phyloP scores from a whole-genome alignment of 1,140 invertebrate genomes.

The Gryllus bimaculatus region DNA sequence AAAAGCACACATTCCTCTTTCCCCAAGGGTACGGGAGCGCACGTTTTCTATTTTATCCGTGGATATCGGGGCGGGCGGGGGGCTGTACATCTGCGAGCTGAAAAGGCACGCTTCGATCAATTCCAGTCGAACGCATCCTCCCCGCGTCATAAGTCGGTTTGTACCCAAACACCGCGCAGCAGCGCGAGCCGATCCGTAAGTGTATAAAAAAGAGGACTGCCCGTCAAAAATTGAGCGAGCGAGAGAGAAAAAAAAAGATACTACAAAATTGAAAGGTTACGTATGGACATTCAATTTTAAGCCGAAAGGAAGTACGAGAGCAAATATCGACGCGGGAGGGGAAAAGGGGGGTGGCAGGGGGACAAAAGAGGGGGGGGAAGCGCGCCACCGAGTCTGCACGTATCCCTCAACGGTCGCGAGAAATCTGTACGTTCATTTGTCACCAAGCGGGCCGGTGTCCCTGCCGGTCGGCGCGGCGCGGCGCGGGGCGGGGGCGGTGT shows the following conservation, averaged over 20 bases:
- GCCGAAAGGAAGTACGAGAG: background rate
- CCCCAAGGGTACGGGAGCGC: too few species aligned
- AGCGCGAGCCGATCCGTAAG: background rate
- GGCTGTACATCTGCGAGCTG: background rate
- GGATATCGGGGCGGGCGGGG: background rate
- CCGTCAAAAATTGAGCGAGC: background rate
- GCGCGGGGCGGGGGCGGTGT: too few species aligned
- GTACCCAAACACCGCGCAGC: background rate
- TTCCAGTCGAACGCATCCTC: background rate
- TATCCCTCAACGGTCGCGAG: background rate
- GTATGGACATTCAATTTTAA: conserved; percentile 5
- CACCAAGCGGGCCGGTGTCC: background rate
- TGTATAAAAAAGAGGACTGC: background rate
- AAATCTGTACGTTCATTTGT: background rate
- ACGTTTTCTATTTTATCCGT: background rate
- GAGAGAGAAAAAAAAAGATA: background rate
- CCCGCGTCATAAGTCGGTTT: background rate
- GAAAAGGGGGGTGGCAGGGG: background rate
- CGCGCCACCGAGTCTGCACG: background rate
- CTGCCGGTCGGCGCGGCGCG: too few species aligned
- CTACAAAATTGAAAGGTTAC: conserved; percentile 1
- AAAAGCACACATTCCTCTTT: too few species aligned
- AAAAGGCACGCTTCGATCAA: background rate
- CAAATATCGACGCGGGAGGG: background rate
- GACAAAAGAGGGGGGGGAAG: background rate